Conservation (phyloP, 2,797 vertebrate species). For the Pterois miles region DNA sequence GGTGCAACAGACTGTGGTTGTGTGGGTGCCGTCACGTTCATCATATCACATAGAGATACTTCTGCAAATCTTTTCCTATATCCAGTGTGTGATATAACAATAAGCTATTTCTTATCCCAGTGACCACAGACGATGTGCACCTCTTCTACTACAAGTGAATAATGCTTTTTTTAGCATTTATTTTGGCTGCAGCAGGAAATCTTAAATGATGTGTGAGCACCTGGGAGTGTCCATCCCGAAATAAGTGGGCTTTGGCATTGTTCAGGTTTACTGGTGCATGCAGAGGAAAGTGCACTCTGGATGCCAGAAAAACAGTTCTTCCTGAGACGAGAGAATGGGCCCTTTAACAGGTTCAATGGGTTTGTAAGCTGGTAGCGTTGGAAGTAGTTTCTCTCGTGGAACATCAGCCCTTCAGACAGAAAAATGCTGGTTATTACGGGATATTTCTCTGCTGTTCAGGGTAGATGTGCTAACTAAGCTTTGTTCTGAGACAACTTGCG, state of each 20-base stretch:
- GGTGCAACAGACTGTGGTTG: background rate
- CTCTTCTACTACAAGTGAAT: background rate
- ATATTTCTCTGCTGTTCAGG: slow-evolving; percentile 1
- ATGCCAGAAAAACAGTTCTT: slow-evolving; percentile 37
- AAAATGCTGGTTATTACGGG: slow-evolving; percentile 33
- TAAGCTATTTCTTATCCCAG: background rate
- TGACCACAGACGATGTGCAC: slow-evolving; percentile 4
- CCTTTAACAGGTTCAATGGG: slow-evolving; percentile 27
- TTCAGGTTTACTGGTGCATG: slow-evolving; percentile 48
- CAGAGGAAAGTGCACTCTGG: slow-evolving; percentile 42
- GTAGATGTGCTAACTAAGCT: slow-evolving; percentile 1
- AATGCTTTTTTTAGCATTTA: slow-evolving; percentile 7
- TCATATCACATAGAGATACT: slow-evolving; percentile 18
- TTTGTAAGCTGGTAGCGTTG: slow-evolving; percentile 27
- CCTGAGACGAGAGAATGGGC: slow-evolving; percentile 40
- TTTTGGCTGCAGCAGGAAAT: slow-evolving; percentile 35
- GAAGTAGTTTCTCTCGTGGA: slow-evolving; percentile 19
- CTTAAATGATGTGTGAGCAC: slow-evolving; percentile 42
- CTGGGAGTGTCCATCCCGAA: slow-evolving; percentile 44
- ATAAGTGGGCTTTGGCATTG: slow-evolving; percentile 35
- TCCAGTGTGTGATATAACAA: background rate
- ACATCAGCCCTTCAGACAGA: slow-evolving; percentile 8
- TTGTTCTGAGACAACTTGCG: background rate
- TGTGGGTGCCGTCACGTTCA: slow-evolving; percentile 21
- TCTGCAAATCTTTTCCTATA: slow-evolving; percentile 18